A percentile compares a stretch with the other conserved stretches of the same genome.
These are phyloP conservation scores for Strix aluco DNA, from an alignment of 2,113 vertebrate species.

Conservation along the genomic window DNA sequence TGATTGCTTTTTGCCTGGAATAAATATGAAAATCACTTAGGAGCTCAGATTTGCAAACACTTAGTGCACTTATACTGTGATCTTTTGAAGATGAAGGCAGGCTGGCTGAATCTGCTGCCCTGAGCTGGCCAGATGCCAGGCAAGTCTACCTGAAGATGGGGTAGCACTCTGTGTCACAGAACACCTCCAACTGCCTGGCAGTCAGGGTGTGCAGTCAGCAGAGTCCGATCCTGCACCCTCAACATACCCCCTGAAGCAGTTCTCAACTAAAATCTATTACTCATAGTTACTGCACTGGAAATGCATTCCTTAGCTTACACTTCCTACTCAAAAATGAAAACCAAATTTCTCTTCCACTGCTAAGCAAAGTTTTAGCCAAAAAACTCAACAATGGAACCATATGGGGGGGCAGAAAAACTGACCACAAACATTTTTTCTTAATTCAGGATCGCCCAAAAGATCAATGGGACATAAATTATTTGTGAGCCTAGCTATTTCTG, in stretches of 20 bases:
- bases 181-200: neutral
- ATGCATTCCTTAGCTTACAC: neutral
- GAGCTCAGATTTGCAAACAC: neutral
- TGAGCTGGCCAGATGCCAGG: neutral
- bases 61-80: neutral
- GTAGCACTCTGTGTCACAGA: neutral
- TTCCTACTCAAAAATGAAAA: neutral
- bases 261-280: neutral
- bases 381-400: neutral
- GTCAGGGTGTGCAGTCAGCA: neutral
- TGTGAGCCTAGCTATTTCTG: constrained; percentile 42
- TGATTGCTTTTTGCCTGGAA: neutral
- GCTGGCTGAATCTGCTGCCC: neutral
- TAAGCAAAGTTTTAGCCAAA: neutral
- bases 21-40: neutral
- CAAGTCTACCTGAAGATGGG: neutral
- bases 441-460: constrained; percentile 10
- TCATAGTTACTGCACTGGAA: neutral
- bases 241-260: neutral
- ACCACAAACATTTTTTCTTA: neutral
- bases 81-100: neutral
- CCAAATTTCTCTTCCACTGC: neutral
- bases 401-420: neutral
- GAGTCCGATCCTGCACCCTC: neutral
- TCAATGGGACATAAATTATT: constrained; percentile 47